Conservation (phyloP, 2,113 vertebrate species). For the Alectura lathami region DNA sequence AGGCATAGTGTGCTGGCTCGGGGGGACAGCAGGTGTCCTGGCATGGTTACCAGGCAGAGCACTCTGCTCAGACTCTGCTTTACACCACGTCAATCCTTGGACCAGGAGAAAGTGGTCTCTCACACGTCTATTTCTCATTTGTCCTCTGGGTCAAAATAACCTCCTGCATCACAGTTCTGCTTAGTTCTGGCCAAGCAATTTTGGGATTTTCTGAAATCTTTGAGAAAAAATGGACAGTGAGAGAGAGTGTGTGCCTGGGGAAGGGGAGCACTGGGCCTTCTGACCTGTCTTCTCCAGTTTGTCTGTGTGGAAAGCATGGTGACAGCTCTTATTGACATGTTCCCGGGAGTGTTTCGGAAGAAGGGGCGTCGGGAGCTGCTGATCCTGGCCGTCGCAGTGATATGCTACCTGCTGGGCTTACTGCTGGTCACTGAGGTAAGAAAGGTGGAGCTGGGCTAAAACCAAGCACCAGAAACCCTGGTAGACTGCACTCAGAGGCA, state of each 20-base stretch:
- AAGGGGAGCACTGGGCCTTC: background rate
- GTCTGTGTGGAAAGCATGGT: constrained; percentile 92
- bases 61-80: background rate
- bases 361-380: constrained; percentile 83
- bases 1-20: rapidly evolving
- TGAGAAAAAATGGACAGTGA: background rate
- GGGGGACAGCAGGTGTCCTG: background rate
- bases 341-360: constrained; percentile 82
- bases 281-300: constrained; percentile 76
- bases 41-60: too few relatives aligned
- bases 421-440: constrained; percentile 86
- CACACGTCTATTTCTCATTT: background rate
- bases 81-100: background rate
- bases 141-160: background rate
- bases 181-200: background rate
- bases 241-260: background rate
- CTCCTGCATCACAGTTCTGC: background rate
- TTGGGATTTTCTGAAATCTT: background rate
- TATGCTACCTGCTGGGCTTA: constrained; percentile 88
- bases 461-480: background rate
- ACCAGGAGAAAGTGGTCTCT: background rate
- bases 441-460: background rate
- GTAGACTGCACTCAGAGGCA: background rate
- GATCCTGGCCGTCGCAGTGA: constrained; percentile 78
- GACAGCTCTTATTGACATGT: constrained; percentile 88